These are phyloP conservation scores for Pyrrhia umbra DNA, from an alignment of 2,888 invertebrate genomes.

Conservation along the genomic window DNA sequence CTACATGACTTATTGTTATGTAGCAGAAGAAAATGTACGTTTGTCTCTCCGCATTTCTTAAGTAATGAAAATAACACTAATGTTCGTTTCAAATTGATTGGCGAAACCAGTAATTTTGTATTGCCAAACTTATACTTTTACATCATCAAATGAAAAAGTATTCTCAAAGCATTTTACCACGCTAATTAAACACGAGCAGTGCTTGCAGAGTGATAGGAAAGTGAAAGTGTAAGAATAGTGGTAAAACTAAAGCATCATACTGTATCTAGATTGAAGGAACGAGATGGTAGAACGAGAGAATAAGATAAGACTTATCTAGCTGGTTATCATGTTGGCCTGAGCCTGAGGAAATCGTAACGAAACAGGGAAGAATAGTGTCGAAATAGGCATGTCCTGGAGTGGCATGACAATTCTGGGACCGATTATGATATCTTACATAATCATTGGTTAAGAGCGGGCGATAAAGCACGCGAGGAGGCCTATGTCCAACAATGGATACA, in stretches of 20 bases:
- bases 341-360: background rate
- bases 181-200: constrained; percentile 61
- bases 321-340: background rate
- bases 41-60: background rate
- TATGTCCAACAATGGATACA: no score
- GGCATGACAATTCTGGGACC: background rate
- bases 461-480: no score
- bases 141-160: constrained; percentile 38
- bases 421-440: no score
- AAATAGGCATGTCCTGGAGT: no score
- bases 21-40: no score
- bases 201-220: constrained; percentile 51
- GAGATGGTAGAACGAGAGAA: constrained; percentile 13
- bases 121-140: constrained; percentile 29
- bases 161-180: constrained; percentile 47
- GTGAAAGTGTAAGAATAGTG: constrained; percentile 56
- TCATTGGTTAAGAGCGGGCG: no score
- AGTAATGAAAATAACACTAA: background rate
- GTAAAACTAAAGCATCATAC: constrained; percentile 8
- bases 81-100: constrained; percentile 21
- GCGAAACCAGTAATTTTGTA: constrained; percentile 15
- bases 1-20: background rate
- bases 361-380: no score
- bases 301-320: constrained; percentile 18
- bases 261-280: constrained; percentile 22